These are phyloP conservation scores for Belonocnema kinseyi DNA, from an alignment of 1,140 invertebrate species.

Conservation along the genomic window DNA sequence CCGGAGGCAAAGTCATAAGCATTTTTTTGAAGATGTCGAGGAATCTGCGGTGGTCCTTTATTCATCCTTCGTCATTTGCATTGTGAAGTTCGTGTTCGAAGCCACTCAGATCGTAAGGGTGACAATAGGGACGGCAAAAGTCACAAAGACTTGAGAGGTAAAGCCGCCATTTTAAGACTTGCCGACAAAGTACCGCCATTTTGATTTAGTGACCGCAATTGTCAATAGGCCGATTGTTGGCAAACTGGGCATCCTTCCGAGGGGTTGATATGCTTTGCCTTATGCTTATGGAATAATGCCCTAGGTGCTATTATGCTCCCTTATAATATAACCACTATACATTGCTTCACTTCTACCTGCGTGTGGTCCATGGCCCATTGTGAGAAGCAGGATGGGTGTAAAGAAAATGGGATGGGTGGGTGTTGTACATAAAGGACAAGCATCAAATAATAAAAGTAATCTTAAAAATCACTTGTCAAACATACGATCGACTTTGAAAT, in stretches of 20 bases:
- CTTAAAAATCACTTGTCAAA: conserved; percentile 28
- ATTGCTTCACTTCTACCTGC: conserved; percentile 42
- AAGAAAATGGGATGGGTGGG: conserved; percentile 19
- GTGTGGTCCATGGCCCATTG: conserved; percentile 44
- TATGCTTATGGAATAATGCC: conserved; percentile 4
- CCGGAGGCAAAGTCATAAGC: conserved; percentile 1
- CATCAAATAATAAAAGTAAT: conserved; percentile 22
- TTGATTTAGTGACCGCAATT: conserved; percentile 59
- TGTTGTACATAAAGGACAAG: neutral
- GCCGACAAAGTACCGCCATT: conserved; percentile 56
- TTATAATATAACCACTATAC: conserved; percentile 13
- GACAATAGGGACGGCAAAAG: conserved; percentile 49
- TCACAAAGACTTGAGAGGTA: conserved; percentile 46
- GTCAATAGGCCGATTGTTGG: conserved; percentile 57
- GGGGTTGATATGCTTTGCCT: conserved; percentile 15
- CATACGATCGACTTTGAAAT: conserved; percentile 21
- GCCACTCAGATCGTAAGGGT: conserved; percentile 49
- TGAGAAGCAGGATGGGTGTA: conserved; percentile 23
- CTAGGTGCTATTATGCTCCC: conserved; percentile 26
- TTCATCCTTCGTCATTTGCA: conserved; percentile 43
- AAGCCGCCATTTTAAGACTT: conserved; percentile 48
- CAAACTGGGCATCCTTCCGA: conserved; percentile 46
- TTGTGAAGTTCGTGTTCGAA: conserved; percentile 49
- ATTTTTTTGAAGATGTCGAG: conserved; percentile 13
- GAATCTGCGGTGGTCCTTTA: conserved; percentile 32